Evolutionary conservation across 1,140 invertebrate species (phyloP), one percentile per base, ranked within the genome.

Genomic region (Rhynchophorus ferrugineus): DNA sequence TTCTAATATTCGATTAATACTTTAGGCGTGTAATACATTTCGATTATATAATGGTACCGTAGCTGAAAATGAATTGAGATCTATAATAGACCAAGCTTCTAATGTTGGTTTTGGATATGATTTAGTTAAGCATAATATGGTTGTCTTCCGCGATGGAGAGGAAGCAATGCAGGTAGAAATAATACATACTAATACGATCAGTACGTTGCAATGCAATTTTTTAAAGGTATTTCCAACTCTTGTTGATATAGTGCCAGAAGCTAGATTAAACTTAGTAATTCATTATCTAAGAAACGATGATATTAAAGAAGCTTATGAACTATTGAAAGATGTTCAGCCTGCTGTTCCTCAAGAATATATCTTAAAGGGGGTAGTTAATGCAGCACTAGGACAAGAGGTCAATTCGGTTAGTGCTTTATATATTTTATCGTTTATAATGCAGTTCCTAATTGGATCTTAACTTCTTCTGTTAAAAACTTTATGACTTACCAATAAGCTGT

Each of bases 281-380:
- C 93, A 96, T 70, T 84, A 97, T 67, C 77, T 99, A 9, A 87
- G 88, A 63, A 89, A 92, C 62, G 85, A 95, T 65, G 89, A 98
- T 61, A 81, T 93, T 1, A 77, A 85, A 54, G 92, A 95, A 67
- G 95, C 95, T 0, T 89, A 89, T 60, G 82, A 87, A 33, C 72
- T 98, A 11, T 88, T 98, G 47, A 93, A 95, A 69, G 89, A 95
- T 58, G 67, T 98, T 17, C 90, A 96, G 63, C 91, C 95, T 8
- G 86, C 89, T 1, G 88, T 91, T 0, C 91, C 95, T 0, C 87
- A 97, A 56, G 95, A 99, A 68, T 98, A 95, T 65, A 96, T 98
- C 60, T 74, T 99, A 3, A 95, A 98, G 68, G 96, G 90, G 0
- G 93, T 98, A 22, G 92, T 98, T 0, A 91, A 96, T 70, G 92